These are phyloP conservation scores for Lamellibrachia columna DNA, from an alignment of 2,888 invertebrate species.

Conservation along the genomic window DNA sequence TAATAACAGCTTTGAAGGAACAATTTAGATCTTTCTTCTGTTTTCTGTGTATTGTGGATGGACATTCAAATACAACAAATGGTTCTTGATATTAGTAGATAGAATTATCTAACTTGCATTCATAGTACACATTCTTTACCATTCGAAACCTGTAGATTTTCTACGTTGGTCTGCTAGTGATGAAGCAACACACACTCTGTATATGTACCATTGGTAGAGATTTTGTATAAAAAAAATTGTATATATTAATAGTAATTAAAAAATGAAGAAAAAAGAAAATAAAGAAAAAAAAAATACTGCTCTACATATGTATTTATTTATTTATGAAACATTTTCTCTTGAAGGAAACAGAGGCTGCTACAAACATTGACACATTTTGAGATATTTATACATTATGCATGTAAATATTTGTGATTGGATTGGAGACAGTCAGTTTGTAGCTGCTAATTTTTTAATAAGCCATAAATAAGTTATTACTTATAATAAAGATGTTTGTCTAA, in stretches of 20 bases:
- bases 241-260: no score
- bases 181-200: neutral
- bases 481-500: neutral
- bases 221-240: no score
- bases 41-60: neutral
- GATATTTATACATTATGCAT: neutral
- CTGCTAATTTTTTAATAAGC: neutral
- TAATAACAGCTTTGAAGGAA: neutral
- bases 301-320: no score
- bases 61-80: neutral
- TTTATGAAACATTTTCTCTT: neutral
- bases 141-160: neutral
- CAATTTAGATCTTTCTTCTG: neutral
- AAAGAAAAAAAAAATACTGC: no score
- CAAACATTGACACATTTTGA: neutral
- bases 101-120: neutral
- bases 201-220: neutral
- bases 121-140: neutral
- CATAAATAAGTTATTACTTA: neutral
- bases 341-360: neutral
- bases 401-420: neutral
- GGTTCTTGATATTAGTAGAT: neutral
- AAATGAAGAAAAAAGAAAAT: no score
- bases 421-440: neutral
- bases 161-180: neutral